phyloP scores from a whole-genome alignment of 1,140 invertebrate species.

The Philotrypesis tridentata region DNA sequence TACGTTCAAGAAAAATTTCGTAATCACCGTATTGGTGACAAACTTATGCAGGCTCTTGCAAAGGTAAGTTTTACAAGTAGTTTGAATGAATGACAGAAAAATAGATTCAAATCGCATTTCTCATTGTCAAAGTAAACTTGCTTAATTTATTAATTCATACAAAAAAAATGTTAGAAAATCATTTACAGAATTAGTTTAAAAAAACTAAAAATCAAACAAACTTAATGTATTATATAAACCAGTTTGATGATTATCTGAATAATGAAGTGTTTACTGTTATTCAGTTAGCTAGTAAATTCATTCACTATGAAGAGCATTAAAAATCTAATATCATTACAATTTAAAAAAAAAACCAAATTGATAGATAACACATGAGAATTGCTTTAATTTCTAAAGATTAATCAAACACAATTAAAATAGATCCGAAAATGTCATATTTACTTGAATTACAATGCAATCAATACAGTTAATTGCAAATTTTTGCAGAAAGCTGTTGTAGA shows the following conservation, averaged over 20 bases:
- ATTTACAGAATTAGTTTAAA: too few species aligned
- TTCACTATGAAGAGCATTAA: neutral
- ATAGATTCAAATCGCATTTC: neutral
- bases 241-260: neutral
- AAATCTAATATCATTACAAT: neutral
- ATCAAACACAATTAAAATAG: neutral
- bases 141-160: too few species aligned
- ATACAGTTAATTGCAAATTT: constrained; percentile 5
- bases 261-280: neutral
- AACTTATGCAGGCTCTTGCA: constrained; percentile 41
- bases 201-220: neutral
- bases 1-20: constrained; percentile 49
- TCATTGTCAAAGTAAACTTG: too few species aligned
- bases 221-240: neutral
- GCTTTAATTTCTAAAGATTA: neutral
- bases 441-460: neutral
- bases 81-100: neutral
- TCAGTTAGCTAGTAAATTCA: neutral
- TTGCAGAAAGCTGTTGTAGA: constrained; percentile 75
- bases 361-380: neutral
- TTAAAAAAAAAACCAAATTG: neutral
- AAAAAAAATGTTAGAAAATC: too few species aligned
- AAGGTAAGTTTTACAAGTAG: constrained; percentile 29
- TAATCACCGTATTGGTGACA: constrained; percentile 40
- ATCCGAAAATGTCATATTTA: neutral